Conservation (phyloP, 2,797 vertebrate genomes). For the Furcifer pardalis region DNA sequence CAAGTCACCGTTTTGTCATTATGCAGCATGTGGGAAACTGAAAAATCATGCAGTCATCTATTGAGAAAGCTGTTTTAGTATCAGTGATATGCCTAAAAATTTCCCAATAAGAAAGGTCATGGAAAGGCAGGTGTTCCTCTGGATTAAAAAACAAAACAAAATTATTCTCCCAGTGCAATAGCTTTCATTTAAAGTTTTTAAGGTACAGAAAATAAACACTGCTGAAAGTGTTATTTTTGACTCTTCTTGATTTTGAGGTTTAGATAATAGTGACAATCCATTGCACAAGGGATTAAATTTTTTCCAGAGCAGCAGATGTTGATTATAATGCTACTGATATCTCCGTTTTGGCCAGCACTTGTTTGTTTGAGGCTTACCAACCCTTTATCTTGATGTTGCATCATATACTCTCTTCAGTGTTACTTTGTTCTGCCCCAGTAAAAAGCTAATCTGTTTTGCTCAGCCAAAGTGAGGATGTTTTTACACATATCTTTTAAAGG, state of each 20-base stretch:
- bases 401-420: neutral
- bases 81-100: constrained; percentile 44
- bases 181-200: constrained; percentile 43
- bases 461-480: neutral
- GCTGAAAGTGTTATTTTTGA: constrained; percentile 33
- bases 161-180: constrained; percentile 24
- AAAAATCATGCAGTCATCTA: neutral
- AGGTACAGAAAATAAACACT: constrained; percentile 7
- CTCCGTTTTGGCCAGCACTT: constrained; percentile 17
- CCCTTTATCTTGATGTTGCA: constrained; percentile 34
- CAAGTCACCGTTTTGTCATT: constrained; percentile 1
- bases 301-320: constrained; percentile 50
- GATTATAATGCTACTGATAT: constrained; percentile 44
- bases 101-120: constrained; percentile 63
- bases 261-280: constrained; percentile 20
- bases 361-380: constrained; percentile 43
- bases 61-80: constrained; percentile 37
- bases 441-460: neutral
- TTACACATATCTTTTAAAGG: neutral
- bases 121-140: constrained; percentile 54
- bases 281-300: constrained; percentile 19
- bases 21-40: neutral
- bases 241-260: constrained; percentile 42
- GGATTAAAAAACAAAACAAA: constrained; percentile 31
- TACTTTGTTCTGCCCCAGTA: constrained; percentile 4